These are phyloP conservation scores for Threskiornis aethiopicus DNA, from an alignment of 2,797 vertebrate genomes.

Conservation along the genomic window DNA sequence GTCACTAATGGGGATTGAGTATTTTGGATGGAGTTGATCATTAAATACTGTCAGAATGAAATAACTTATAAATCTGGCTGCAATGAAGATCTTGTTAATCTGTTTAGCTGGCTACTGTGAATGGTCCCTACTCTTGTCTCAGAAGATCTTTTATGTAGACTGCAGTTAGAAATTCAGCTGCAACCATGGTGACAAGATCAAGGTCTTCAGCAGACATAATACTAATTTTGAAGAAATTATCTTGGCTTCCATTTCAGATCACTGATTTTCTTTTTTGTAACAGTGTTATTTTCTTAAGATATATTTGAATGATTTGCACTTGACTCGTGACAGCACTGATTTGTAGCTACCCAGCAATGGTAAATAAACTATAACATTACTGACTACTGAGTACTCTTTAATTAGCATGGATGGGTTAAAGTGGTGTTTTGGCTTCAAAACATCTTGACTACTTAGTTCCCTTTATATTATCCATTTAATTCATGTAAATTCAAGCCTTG, in stretches of 20 bases:
- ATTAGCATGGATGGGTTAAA: background rate
- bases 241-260: slow-evolving; percentile 17
- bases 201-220: slow-evolving; percentile 28
- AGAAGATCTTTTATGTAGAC: slow-evolving; percentile 42
- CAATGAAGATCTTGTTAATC: background rate
- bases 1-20: background rate
- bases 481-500: background rate
- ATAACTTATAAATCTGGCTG: background rate
- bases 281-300: background rate
- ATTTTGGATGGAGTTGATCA: background rate
- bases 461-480: background rate
- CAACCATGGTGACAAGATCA: slow-evolving; percentile 66
- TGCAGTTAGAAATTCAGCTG: slow-evolving; percentile 39
- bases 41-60: slow-evolving; percentile 23
- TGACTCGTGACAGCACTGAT: background rate
- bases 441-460: background rate
- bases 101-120: slow-evolving; percentile 11
- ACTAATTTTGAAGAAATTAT: slow-evolving; percentile 26
- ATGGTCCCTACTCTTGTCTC: background rate
- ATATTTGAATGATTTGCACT: background rate
- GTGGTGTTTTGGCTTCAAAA: background rate
- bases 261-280: background rate
- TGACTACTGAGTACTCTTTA: background rate
- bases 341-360: background rate
- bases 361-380: background rate